These are phyloP conservation scores for Galerucella calmariensis DNA, from an alignment of 2,888 invertebrate species.

Conservation along the genomic window DNA sequence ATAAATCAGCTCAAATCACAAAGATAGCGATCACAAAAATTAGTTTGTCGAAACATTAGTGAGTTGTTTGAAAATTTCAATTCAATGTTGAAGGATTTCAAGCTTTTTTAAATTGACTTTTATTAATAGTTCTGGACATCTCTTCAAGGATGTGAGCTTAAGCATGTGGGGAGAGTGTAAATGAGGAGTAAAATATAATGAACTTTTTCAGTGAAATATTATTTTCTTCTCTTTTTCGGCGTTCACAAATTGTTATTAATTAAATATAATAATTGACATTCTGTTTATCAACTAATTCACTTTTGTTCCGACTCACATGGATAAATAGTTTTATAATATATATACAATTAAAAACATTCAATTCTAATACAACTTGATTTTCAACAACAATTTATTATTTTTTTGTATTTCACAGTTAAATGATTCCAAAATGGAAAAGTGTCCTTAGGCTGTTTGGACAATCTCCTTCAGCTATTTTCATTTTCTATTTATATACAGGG, in stretches of 20 bases:
- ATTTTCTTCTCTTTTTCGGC: not conserved
- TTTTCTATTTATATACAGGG: not conserved
- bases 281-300: not conserved
- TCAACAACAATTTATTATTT: not conserved
- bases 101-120: no score
- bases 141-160: no score
- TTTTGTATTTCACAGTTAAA: not conserved
- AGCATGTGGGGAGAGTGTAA: no score
- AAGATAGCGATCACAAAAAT: slow-evolving; percentile 12
- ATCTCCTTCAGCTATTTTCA: not conserved
- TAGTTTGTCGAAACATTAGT: slow-evolving; percentile 13
- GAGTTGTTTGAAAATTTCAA: not conserved
- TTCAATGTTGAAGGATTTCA: not conserved
- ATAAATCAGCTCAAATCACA: slow-evolving; percentile 15
- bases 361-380: not conserved
- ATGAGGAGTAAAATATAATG: no score
- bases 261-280: not conserved
- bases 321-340: not conserved
- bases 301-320: not conserved
- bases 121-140: no score
- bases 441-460: no score
- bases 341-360: not conserved
- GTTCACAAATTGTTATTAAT: not conserved
- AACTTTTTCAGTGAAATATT: no score
- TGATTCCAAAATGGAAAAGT: no score